Base-by-base conservation (phyloP, 2,888 invertebrate species). In the Torymus tubicola region DNA sequence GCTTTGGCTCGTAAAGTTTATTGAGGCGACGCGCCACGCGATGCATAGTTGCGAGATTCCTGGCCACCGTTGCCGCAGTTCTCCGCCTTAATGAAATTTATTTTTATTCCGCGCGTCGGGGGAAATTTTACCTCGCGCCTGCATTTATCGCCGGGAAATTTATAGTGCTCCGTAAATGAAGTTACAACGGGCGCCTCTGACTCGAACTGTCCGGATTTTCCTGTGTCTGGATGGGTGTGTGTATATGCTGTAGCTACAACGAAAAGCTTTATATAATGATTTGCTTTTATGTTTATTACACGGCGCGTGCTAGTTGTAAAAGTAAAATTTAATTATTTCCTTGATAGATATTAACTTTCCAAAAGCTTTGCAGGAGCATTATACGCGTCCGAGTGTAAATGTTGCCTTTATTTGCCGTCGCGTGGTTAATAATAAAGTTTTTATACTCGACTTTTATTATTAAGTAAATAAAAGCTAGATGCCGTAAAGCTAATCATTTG, bases 101-200 rank as follows among this genome's bases (percentile, higher is more conserved):
- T 74, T 80, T 80, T 80, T 80, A 80, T 70, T 55, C 64, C 69
- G 24, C 52, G 69, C 58, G 52, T 65, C 69, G 68, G 73, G 78
- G 74, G 74, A 80, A 69, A 74, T 74, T 74, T 80, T 63, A 70
- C 73, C n/a, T 80, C 31, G 53, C 70, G 42, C 42, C 42, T 42
- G 3, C 69, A 67, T 74, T 80, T 80, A 80, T 80, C 68, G 70
- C 70, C 53, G 64, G 74, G 18, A 74, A 80, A 80, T 80, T 80
- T 80, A 80, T 69, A 53, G 69, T 31, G 42, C 12, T 58, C 10
- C 64, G 74, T 74, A 74, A 80, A 80, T 80, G 73, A 64, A 74
- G 68, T 60, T 69, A 68, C 71, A 24, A 42, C 31, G 21, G 50
- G n/a, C 31, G 42, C 42, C 8, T 42, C 42, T 8, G 24, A 52